Base-by-base conservation (phyloP, 92 coral and sea anemone genomes). In the Epizoanthus fatuus region DNA sequence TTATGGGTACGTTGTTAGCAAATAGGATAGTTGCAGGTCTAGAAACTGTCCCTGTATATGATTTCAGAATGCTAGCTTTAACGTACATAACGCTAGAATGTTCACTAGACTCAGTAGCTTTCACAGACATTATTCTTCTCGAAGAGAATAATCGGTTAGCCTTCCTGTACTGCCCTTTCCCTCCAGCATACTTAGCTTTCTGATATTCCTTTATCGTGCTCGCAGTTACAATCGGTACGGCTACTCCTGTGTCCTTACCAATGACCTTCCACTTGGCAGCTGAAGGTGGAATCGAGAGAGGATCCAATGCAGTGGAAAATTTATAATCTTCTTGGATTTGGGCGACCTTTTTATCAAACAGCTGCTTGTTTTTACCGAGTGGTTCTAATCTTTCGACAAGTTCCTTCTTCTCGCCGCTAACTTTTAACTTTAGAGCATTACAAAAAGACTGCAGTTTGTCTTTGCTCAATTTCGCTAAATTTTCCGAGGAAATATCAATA, bases 101-200 rank as follows among this genome's bases (percentile, higher is more conserved):
- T 39, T 89, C 73, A 32, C 51, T 79, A 20, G 60, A 63, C 37
- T 77, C 45, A 57, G 72, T 14, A 77, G 74, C 82, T 72, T 89
- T 84, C 4, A 89, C 86, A 11, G 89, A 84, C 78, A 84, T 72
- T 22, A 89, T 84, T 84, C 82, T 71, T 79, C 89, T 72, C 37
- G 86, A 84, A 63, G 86, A 78, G 65, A 89, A 84, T 52, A 84
- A 2, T 72, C 69, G 66, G 81, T 76, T 32, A 45, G 88, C 88
- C 70, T 89, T 87, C 53, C 90, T 80, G 75, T 80, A 80, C 62
- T 87, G 91, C 67, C 91, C 91, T 80, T 72, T 87, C 20, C 91
- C 86, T 13, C 83, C 86, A 72, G 81, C 83, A 60, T 52, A 87
- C 75, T 87, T 80, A 0, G 91, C 86, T 47, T 69, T 86, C 75